These are phyloP conservation scores for Eulithis prunata DNA, from an alignment of 2,888 invertebrate species.

Conservation along the genomic window DNA sequence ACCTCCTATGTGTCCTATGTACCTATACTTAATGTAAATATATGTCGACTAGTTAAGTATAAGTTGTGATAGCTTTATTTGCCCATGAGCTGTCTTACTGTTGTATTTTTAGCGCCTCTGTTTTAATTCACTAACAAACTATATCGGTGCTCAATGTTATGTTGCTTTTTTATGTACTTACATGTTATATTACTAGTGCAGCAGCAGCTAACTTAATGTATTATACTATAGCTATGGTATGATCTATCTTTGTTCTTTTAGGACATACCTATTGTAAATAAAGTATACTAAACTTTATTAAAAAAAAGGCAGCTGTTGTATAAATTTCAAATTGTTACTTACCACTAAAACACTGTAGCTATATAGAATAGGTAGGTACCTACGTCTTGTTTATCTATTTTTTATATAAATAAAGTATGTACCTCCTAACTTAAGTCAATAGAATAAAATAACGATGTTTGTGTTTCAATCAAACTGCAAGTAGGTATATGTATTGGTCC, in stretches of 20 bases:
- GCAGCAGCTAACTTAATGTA: not conserved
- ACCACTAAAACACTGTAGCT: not conserved
- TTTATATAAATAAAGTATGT: not conserved
- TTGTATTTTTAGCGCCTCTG: slow-evolving; percentile 13
- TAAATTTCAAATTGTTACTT: not conserved
- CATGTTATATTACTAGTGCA: not conserved
- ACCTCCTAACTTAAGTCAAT: not conserved
- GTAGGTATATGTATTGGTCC: too few relatives aligned
- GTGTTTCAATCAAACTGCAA: too few relatives aligned
- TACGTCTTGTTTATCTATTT: not conserved
- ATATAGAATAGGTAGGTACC: not conserved
- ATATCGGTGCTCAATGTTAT: slow-evolving; percentile 34
- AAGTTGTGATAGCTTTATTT: slow-evolving; percentile 40
- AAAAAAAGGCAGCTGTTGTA: not conserved
- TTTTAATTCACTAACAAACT: slow-evolving; percentile 9
- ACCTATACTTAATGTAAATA: slow-evolving; percentile 7
- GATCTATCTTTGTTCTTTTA: too few relatives aligned
- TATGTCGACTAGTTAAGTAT: slow-evolving; percentile 25
- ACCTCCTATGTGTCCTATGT: slow-evolving; percentile 52
- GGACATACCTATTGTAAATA: too few relatives aligned
- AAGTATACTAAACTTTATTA: too few relatives aligned
- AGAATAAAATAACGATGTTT: too few relatives aligned
- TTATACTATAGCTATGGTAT: too few relatives aligned
- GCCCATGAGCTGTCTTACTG: slow-evolving; percentile 13
- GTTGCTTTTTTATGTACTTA: slow-evolving; percentile 5